Base-by-base conservation (phyloP, 2,888 invertebrate species). In the Agriopis leucophaearia region DNA sequence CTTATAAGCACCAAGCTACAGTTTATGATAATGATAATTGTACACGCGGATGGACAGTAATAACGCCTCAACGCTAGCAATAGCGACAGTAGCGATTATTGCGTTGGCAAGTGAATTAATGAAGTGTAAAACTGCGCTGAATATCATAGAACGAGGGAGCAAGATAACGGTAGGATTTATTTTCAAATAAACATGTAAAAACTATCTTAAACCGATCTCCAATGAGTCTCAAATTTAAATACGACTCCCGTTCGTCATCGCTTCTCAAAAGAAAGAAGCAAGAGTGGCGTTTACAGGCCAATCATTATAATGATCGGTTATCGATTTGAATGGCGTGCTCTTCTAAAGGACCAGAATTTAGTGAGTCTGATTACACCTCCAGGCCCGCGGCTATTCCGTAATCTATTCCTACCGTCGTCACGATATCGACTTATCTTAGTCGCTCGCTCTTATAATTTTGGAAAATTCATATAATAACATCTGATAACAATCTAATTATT, bases 401-500 rank as follows among this genome's bases (percentile, higher is more conserved):
- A 91, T 90, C 92, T 91, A 90, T 88, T 87, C 88, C 89, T 90
- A 89, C 90, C 90, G 89, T 81, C 87, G 85, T 88, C 91, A 92
- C 92, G 91, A 91, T 91, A 91, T 88, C 87, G 87, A 89, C 87
- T 88, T 90, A 91, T 91, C 91, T 89, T 84, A 81, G 84, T 89
- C 88, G 88, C 81, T 85, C 83, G 79, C 85, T 89, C 86, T 91
- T 91, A 91, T 91, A 91, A 92, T 93, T 92, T 91, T 87, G 84
- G 86, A 83, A 92, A 93, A 91, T 92, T 90, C 91, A 87, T 92
- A 92, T 92, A 91, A 93, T 92, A 92, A 92, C 84, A 88, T 91
- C 91, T 90, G 92, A 92, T 92, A 92, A 92, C 91, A 89, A 92
- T 92, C 91, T 91, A 91, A 93, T 92, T 92, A 92, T 93, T 91